Conservation (phyloP, 2,113 vertebrate species). For the Tinamus guttatus region DNA sequence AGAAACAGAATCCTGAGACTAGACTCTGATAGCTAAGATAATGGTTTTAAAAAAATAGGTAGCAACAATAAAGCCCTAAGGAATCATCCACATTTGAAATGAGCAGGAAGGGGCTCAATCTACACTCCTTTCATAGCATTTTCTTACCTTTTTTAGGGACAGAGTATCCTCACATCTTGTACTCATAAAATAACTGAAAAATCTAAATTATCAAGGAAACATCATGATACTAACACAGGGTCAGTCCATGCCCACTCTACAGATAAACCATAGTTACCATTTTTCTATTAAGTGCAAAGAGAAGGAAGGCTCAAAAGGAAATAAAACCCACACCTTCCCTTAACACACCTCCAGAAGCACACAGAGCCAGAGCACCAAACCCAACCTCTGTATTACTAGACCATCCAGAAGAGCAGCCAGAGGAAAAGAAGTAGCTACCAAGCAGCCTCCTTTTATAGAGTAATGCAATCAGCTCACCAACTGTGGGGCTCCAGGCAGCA, state of each 20-base stretch:
- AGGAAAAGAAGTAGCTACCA: neutral
- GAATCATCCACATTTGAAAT: neutral
- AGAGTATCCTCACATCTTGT: neutral
- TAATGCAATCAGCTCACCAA: neutral
- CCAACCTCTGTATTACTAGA: fast-evolving
- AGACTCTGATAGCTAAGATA: neutral
- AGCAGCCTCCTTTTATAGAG: neutral
- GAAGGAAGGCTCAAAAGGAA: neutral
- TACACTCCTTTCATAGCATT: neutral
- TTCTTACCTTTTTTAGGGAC: neutral
- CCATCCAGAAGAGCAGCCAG: neutral
- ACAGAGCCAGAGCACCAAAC: neutral
- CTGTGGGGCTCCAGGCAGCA: fast-evolving
- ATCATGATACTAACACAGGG: neutral
- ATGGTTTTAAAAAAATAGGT: conserved; percentile 6
- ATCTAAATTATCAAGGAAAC: neutral
- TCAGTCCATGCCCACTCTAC: neutral
- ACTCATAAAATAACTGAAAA: neutral
- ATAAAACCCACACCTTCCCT: neutral
- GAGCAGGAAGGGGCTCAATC: neutral
- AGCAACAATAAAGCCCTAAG: neutral
- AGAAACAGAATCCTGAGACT: neutral
- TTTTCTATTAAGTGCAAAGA: neutral
- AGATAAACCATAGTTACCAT: neutral
- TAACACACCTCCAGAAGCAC: fast-evolving